Evolutionary conservation across 2,888 invertebrate genomes (phyloP), one percentile per base, ranked within the genome.

Genomic region (Tipula unca): DNA sequence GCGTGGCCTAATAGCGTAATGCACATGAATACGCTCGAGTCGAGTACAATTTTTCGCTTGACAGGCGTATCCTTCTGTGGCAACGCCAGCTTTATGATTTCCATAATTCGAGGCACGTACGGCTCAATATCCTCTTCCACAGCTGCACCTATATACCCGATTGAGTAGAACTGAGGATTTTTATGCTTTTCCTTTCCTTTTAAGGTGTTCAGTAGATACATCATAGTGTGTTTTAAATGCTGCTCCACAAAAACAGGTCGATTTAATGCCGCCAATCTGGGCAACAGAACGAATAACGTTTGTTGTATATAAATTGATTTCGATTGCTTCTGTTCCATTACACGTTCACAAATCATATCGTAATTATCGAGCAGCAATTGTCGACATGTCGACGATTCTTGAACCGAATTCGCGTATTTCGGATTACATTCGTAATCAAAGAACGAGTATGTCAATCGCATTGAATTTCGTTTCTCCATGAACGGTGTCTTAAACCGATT

Each of bases 261-360:
- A 89, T 97, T 95, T 89, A 99, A 98, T n/a, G 98, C 97, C 5
- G 98, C 98, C 85, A 99, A 91, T 87, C 98, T 93, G 0, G 99
- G 99, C 86, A 99, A 92, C 85, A 99, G 94, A 54, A 95, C 94
- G 86, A 99, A 93, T 14, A 99, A 91, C 0, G 96, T 95, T 89
- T 97, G 96, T 88, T 98, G 98, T 29, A 98, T 96, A 89, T 96
- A 95, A 4, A 93, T 92, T 85, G 95, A 96, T 88, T 95, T 94
- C 0, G 95, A 94, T 85, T 92, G 91, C 86, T 96, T 93, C 88
- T 97, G 96, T 69, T 94, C 94, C 91, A 98, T 93, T 2, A 97
- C 95, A 91, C 92, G 92, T 89, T 92, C 92, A 89, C 96, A 96
- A 87, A 96, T 95, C 88, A 93, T 94, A 87, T 95, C 95, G 90